Evolutionary conservation across 2,888 invertebrate species (phyloP).

Genomic region (Diarsia dahlii): DNA sequence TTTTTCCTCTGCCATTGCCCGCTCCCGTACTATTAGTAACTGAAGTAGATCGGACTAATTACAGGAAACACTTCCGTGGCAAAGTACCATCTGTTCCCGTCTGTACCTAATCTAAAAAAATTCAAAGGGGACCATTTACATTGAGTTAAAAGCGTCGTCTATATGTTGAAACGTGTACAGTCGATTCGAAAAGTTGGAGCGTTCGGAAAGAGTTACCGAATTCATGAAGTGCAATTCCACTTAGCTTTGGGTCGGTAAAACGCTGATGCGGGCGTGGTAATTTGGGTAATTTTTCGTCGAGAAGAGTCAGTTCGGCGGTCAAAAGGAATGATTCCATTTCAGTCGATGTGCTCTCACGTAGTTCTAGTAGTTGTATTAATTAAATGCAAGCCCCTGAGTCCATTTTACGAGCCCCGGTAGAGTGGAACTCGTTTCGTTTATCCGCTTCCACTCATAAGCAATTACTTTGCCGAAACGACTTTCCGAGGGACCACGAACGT

Average conservation of each 20-base stretch:
- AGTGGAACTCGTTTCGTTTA: conserved; percentile 88
- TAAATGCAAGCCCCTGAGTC: conserved; percentile 89
- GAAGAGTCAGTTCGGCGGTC: conserved; percentile 81
- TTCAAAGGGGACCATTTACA: conserved; percentile 43
- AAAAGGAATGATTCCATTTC: conserved; percentile 86
- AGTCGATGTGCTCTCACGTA: conserved; percentile 84
- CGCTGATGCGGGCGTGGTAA: conserved; percentile 74
- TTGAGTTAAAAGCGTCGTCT: conserved; percentile 45
- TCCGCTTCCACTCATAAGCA: conserved; percentile 90
- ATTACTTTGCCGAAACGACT: conserved; percentile 88
- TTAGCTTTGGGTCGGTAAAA: conserved; percentile 70
- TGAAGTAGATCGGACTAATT: conserved; percentile 73
- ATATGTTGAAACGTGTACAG: conserved; percentile 37
- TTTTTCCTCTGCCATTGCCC: conserved; percentile 76
- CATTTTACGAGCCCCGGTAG: conserved; percentile 86
- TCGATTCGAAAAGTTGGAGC: conserved; percentile 44
- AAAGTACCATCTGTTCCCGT: conserved; percentile 61
- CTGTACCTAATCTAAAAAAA: conserved; percentile 45
- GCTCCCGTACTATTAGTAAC: conserved; percentile 74
- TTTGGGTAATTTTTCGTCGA: conserved; percentile 80
- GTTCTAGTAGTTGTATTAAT: conserved; percentile 87
- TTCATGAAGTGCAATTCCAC: conserved; percentile 69
- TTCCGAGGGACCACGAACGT: conserved; percentile 83
- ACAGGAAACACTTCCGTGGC: conserved; percentile 67
- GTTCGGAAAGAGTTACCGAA: conserved; percentile 65